Base-by-base conservation (phyloP, 2,797 vertebrate species). In the Knipowitschia caucasica region DNA sequence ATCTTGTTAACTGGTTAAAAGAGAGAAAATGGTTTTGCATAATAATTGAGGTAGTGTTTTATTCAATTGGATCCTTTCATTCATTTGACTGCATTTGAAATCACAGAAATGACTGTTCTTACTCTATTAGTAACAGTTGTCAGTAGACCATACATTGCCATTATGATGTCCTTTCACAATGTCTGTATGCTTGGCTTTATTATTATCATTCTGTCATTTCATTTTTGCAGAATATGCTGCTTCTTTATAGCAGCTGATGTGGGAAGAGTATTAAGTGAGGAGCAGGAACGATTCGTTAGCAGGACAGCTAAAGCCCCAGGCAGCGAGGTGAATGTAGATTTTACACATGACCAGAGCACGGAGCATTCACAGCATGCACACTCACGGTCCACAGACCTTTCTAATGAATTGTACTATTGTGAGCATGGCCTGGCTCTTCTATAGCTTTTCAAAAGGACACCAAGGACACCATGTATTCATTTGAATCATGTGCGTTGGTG, bases 301-400 rank as follows among this genome's bases (percentile, higher is more conserved):
- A 4, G 73, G 63, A 50, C 82, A 78, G 75, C 78, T 73, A 77
- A 68, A 67, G 75, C 84, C 71, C 1, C 30, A 52, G 75, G 79
- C 69, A 7, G 61, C 38, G 70, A 81, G 77, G 79, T 83, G 86
- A 83, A 84, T 81, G 80, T 72, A 59, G 65, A 83, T 81, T 83
- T 78, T 78, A 81, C 78, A 80, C 79, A 77, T 64, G 75, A 78
- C 25, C 52, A 63, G 56, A 67, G 72, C 27, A 2, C 53, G 69
- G 73, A 82, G 71, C 80, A 80, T 67, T 71, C 65, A 70, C 67
- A 71, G 78, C 69, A 73, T 25, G 12, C 2, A n/a, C 21, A 42
- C 39, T 14, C 39, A 14, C 8, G 21, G 20, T 3, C 11, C 21
- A 56, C 24, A 54, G 35, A 45, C 8, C 46, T 61, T 18, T 38